Base-by-base conservation (phyloP, 2,797 vertebrate genomes). In the Petrocephalus schoutedeni region DNA sequence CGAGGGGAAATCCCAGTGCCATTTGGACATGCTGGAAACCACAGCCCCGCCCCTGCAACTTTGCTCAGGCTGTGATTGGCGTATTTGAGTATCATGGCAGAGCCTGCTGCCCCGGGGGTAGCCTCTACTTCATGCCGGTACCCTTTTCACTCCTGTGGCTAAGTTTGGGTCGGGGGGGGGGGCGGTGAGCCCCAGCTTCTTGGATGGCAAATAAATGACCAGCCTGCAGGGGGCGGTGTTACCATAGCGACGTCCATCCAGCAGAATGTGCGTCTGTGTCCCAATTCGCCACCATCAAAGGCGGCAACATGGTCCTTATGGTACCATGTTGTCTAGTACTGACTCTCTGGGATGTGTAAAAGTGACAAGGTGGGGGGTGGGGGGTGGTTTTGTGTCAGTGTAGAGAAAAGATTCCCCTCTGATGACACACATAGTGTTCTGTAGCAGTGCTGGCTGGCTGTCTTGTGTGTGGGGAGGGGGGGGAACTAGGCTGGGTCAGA, bases 321-420 rank as follows among this genome's bases (percentile, higher is more conserved):
- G 41, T 80, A n/a, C 36, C 41, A 49, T 45, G 16, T 49, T 8
- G n/a, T 28, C 9, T 23, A 54, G 10, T 54, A 54, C 21, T 23
- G n/a, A 84, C 45, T 82, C 9, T 0, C 45, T 19, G 80, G 19
- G 80, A 28, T 53, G 51, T 23, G 45, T 28, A 49, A 54, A 9
- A 23, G 4, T 21, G 80, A 84, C 51, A 51, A 28, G 59, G 28
- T 28, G 28, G 28, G 28, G 28, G n/a, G n/a, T n/a, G 84, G 3
- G 51, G 49, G 12, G 23, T 84, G 89, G 87, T 90, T 89, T 92
- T 92, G 93, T 89, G 91, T 64, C 32, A 3, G 89, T 86, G 89
- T 91, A n/a, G 19, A 49, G 74, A 80, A 80, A 49, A 49, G 19
- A 49, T 3, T 80, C 16, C 74, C 74, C 49, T 80, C 41, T 9